These are phyloP conservation scores for Saccostrea echinata DNA, from an alignment of 1,140 invertebrate genomes.

Conservation along the genomic window DNA sequence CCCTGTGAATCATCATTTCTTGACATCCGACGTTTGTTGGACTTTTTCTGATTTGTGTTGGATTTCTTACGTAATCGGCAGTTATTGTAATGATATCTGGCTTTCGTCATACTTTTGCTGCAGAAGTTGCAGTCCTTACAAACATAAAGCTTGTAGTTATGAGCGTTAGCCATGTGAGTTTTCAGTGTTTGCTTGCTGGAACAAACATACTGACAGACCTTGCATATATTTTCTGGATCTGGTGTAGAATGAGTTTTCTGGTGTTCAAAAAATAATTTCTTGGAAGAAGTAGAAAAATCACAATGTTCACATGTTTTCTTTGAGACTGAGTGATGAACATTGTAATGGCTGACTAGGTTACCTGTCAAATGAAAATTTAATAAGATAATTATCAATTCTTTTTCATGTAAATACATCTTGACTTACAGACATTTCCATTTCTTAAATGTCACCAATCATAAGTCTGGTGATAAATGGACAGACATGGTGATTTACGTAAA, in stretches of 20 bases:
- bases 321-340: constrained; percentile 9
- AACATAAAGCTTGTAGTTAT: background rate
- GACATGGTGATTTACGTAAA: too few relatives aligned
- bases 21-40: background rate
- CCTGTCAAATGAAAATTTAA: background rate
- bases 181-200: constrained; percentile 2
- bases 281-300: constrained; percentile 26
- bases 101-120: constrained; percentile 19
- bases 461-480: too few relatives aligned
- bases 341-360: constrained; percentile 19
- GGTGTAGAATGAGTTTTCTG: background rate
- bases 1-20: background rate
- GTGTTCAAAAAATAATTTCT: constrained; percentile 17
- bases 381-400: too few relatives aligned
- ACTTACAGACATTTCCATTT: too few relatives aligned
- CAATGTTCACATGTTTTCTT: constrained; percentile 7
- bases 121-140: constrained; percentile 34
- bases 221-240: constrained; percentile 13
- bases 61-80: background rate
- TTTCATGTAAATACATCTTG: too few relatives aligned
- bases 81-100: background rate
- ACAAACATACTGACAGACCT: constrained; percentile 23
- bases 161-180: constrained; percentile 29
- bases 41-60: background rate
- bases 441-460: too few relatives aligned